Conservation (phyloP, 2,888 invertebrate genomes). For the Trilocha varians region DNA sequence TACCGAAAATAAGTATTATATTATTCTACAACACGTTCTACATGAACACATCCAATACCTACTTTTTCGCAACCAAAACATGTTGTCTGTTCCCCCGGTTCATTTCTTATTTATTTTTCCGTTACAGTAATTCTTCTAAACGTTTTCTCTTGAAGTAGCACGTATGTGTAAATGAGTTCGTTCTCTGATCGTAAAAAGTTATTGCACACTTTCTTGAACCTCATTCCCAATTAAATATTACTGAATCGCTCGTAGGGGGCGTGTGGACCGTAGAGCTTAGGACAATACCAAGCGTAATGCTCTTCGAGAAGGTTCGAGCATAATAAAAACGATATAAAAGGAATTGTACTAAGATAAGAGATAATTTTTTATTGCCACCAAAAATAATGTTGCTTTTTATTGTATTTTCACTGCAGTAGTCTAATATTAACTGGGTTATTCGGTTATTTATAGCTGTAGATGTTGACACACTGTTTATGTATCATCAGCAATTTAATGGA, state of each 20-base stretch:
- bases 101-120: neutral
- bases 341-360: no score
- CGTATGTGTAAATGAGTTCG: neutral
- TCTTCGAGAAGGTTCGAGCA: neutral
- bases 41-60: no score
- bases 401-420: no score
- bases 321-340: neutral
- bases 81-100: no score
- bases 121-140: neutral
- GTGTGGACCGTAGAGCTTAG: neutral
- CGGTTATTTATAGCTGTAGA: no score
- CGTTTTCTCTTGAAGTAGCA: neutral
- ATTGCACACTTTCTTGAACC: neutral
- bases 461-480: no score
- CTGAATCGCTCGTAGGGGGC: neutral
- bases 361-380: no score
- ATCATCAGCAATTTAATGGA: no score
- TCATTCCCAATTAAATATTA: neutral
- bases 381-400: no score
- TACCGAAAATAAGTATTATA: no score
- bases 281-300: neutral
- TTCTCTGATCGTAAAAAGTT: neutral
- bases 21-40: no score
- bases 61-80: neutral
- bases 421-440: no score